These are phyloP conservation scores for Strix uralensis DNA, from an alignment of 2,113 vertebrate species.

Conservation along the genomic window DNA sequence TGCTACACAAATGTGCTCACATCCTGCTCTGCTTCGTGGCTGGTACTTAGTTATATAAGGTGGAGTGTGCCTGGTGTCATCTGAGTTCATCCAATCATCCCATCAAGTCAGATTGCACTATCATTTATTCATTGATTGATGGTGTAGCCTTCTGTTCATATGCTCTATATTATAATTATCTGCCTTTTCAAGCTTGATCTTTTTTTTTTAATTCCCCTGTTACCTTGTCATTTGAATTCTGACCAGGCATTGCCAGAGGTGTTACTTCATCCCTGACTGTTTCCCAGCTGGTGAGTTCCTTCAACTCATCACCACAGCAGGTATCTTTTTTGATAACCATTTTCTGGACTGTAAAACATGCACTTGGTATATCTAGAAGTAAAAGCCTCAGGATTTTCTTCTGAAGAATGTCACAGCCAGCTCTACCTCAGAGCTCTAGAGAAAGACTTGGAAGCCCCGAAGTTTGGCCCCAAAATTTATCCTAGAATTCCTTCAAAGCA, in stretches of 20 bases:
- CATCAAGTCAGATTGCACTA: constrained; percentile 29
- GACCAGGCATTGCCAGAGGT: constrained; percentile 12
- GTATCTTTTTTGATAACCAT: not conserved
- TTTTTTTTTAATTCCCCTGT: constrained; percentile 8
- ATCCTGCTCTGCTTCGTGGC: not conserved
- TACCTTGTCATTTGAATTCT: constrained; percentile 19
- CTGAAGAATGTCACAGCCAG: not conserved
- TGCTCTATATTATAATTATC: constrained; percentile 41
- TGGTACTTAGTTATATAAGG: constrained; percentile 11
- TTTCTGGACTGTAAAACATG: not conserved
- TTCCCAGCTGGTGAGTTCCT: not conserved
- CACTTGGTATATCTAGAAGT: not conserved
- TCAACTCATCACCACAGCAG: not conserved
- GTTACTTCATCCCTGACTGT: not conserved
- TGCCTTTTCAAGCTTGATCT: constrained; percentile 11
- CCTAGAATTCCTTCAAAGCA: not conserved
- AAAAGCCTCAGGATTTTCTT: not conserved
- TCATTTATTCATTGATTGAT: constrained; percentile 61
- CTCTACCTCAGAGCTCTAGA: not conserved
- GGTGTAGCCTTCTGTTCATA: constrained; percentile 46
- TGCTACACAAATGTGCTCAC: not conserved
- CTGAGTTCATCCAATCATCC: constrained; percentile 37
- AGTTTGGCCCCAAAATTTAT: not conserved
- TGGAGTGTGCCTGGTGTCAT: constrained; percentile 1
- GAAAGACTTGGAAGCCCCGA: not conserved